A percentile compares a stretch with the other conserved stretches of the same genome.
Evolutionary conservation across 2,797 vertebrate genomes (phyloP).

Genomic region (Pseudochirops corinnae): DNA sequence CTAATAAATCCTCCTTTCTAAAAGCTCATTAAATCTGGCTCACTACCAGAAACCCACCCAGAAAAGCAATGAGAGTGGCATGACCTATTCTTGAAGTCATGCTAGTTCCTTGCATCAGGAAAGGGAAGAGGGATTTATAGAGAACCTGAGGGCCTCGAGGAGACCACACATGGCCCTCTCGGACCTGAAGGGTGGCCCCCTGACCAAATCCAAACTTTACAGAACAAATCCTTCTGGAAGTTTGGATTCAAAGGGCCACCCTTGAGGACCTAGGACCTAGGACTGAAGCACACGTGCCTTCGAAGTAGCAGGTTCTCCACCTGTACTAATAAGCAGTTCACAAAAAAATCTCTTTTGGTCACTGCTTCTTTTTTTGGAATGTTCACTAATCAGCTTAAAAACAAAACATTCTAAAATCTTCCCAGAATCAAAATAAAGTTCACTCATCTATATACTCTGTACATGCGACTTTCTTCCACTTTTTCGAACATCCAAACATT

Average conservation of each 20-base stretch:
- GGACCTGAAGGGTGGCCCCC: no score
- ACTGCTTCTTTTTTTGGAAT: neutral
- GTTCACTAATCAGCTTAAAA: neutral
- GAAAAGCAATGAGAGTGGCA: neutral
- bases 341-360: neutral
- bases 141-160: no score
- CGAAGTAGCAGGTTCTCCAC: no score
- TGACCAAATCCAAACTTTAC: no score
- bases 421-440: neutral
- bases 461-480: neutral
- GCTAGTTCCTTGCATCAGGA: neutral
- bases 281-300: no score
- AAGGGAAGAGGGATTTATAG: neutral
- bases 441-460: neutral
- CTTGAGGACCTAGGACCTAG: no score
- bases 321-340: no score
- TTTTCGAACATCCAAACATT: neutral
- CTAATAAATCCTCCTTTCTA: no score
- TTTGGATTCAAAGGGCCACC: no score
- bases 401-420: neutral
- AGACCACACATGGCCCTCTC: no score
- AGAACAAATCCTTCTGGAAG: no score
- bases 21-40: neutral
- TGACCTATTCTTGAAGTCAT: neutral
- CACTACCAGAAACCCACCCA: neutral